Conservation (phyloP, 2,113 vertebrate species). For the Gobio gobio region DNA sequence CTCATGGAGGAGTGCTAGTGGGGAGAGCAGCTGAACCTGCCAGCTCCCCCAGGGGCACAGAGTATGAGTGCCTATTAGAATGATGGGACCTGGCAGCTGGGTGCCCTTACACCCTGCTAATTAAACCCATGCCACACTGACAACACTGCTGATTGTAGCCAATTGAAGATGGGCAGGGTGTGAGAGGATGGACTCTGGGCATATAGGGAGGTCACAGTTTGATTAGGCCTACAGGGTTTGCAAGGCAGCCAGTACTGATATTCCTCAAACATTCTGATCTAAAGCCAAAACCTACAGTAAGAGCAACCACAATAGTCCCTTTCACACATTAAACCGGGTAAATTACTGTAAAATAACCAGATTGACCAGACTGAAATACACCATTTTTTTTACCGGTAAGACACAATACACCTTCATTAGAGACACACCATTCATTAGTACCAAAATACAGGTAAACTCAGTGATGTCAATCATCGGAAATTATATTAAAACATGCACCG, state of each 20-base stretch:
- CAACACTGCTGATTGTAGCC: slow-evolving; percentile 43
- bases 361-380: no score
- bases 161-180: slow-evolving; percentile 38
- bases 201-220: slow-evolving; percentile 10
- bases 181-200: slow-evolving; percentile 23
- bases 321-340: no score
- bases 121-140: slow-evolving; percentile 74
- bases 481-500: no score
- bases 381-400: no score
- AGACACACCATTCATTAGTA: no score
- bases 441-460: no score
- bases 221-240: background rate
- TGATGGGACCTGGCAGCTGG: slow-evolving; percentile 78
- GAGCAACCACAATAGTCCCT: background rate
- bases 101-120: slow-evolving; percentile 73
- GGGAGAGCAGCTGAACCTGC: slow-evolving; percentile 60
- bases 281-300: background rate
- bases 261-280: background rate
- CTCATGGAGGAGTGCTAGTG: slow-evolving; percentile 37
- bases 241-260: background rate
- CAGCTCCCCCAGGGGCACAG: slow-evolving; percentile 66
- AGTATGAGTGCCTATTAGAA: slow-evolving; percentile 77
- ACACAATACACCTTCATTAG: no score
- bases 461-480: no score
- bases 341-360: no score